Evolutionary conservation across 2,113 vertebrate genomes (phyloP), one percentile per base, ranked within the genome.

Genomic region (Actenoides lindsayi): DNA sequence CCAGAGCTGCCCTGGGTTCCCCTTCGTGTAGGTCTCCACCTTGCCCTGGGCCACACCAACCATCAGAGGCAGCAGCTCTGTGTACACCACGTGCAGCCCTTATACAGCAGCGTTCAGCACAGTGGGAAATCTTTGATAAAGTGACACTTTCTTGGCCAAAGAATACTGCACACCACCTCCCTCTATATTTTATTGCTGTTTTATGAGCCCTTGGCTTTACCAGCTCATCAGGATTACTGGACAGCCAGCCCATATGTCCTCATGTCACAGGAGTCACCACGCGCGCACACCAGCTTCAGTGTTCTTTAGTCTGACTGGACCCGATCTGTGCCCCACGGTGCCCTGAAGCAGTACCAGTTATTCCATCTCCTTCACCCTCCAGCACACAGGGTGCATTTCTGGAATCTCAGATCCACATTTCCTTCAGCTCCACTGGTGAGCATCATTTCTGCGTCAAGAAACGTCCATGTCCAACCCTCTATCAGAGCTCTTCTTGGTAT

Each of bases 401-500:
- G 50, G 57, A 16, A 9, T 27, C 24, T 33, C 23, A 17, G 50
- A 12, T 9, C 3, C 51, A 11, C 39, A 2, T 50, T 75, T 79
- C 50, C 77, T 54, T 56, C 44, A 67, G 70, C 60, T 41, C 42
- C 16, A 5, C 23, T 13, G 65, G 8, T 6, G 24, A 46, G 7
- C 69, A 46, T 2, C 41, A 5, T 1, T 10, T 53, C 8, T 0
- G 0, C 4, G 6, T 27, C 75, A 57, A 57, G 65, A 39, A 31
- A 51, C 39, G 59, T 19, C 33, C 16, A 7, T 0, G 6, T 27
- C 24, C 46, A 62, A 2, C 41, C 37, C 23, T 75, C 44, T 9
- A 2, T 3, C 59, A 64, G 28, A 63, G 23, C 21, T 73, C 59
- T 2, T 21, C 31, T 10, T 23, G 17, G 4, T 27, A 13, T n/a